Percentiles rank a stretch among this genome's conserved stretches.
These are phyloP conservation scores for Scaeva pyrastri DNA, from an alignment of 2,888 invertebrate genomes.

Conservation along the genomic window DNA sequence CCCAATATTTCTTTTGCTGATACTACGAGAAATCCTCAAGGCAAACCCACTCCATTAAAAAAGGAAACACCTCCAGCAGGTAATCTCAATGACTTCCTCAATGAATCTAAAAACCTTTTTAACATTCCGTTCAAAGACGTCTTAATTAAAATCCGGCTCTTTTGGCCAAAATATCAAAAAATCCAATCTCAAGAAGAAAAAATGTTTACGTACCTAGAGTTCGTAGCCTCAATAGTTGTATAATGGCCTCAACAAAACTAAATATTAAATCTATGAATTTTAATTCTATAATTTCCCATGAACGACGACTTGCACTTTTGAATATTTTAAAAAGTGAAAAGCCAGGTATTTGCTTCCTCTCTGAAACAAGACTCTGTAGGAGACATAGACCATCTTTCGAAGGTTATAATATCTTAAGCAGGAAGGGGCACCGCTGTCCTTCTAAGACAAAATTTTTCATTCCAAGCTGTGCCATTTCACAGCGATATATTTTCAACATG, in stretches of 20 bases:
- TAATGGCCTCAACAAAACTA: conserved; percentile 20
- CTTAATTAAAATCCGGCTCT: conserved; percentile 16
- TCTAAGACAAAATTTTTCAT: conserved; percentile 8
- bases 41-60: neutral
- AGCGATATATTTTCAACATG: too few relatives aligned
- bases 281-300: too few relatives aligned
- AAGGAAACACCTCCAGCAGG: too few relatives aligned
- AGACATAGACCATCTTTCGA: conserved; percentile 23
- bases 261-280: conserved; percentile 17
- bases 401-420: conserved; percentile 6
- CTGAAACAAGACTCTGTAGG: conserved; percentile 10
- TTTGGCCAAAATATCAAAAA: conserved; percentile 22
- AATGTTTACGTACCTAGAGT: conserved; percentile 19
- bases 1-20: neutral
- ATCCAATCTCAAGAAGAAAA: conserved; percentile 11
- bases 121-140: conserved; percentile 11
- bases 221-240: conserved; percentile 20
- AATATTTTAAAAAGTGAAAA: too few relatives aligned
- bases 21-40: neutral
- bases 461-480: too few relatives aligned
- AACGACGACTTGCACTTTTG: too few relatives aligned
- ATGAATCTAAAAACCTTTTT: too few relatives aligned
- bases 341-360: too few relatives aligned
- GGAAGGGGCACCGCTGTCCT: neutral
- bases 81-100: too few relatives aligned